Base-by-base conservation (phyloP, 2,113 vertebrate species). In the Ovis canadensis region DNA sequence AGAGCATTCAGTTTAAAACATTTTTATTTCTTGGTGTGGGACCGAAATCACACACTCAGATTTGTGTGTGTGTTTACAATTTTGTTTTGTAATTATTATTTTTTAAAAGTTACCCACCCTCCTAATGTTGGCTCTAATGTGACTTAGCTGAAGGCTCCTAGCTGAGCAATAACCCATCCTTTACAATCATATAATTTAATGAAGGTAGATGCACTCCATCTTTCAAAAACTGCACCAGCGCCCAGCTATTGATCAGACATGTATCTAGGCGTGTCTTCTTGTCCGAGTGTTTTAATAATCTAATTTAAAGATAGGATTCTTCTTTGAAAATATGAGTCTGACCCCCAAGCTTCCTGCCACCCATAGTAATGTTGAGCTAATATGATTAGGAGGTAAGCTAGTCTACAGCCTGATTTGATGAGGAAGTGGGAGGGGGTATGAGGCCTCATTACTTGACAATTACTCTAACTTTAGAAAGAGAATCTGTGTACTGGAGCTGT, bases 161-260 rank as follows among this genome's bases (percentile, higher is more conserved):
- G 84, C 29, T 64, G 29, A 98, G 90, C 87, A 89, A 96, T 93
- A 97, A 93, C 64, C 48, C 59, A 71, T 25, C 27, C 33, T 45
- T 31, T 21, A 50, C 33, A 92, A 71, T 43, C 87, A 94, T 57
- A 60, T 90, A 90, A 91, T 94, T 92, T 95, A 87, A 96, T 90
- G 96, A 98, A 98, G 95, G 17, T 21, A 43, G 91, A 77, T n/a
- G 59, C 45, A 64, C 43, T 80, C 50, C 33, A 67, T 95, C 1
- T 45, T 94, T 57, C 54, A 43, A 83, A 97, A 85, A 10, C 52
- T 31, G 67, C 48, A 52, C 82, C 17, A 85, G 48, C 14, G 50
- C 96, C 96, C 92, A 82, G 57, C 94, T 98, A 98, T 98, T 88
- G 96, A 98, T 98, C 92, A 95, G 94, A 96, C 96, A 94, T 98